Percentiles rank a stretch among this genome's conserved stretches.
phyloP scores from a whole-genome alignment of 2,113 vertebrate species.

The Sterna hirundo region DNA sequence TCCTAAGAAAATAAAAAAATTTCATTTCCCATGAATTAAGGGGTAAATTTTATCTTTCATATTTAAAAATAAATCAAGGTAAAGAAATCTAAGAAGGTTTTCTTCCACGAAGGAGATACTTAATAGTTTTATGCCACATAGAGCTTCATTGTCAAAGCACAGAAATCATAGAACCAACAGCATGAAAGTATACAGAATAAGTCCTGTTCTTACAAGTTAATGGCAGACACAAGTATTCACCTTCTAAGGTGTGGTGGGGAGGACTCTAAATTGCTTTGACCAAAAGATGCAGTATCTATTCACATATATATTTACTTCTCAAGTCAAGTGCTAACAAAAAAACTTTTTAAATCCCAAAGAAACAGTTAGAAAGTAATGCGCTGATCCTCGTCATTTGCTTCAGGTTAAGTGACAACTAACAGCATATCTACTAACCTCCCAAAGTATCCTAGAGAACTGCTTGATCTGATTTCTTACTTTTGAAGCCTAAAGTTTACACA shows the following conservation, averaged over 20 bases:
- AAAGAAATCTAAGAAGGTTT: background rate
- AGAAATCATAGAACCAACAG: background rate
- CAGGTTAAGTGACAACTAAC: background rate
- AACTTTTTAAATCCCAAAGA: background rate
- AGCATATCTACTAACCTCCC: background rate
- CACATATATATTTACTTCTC: background rate
- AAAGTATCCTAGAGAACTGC: background rate
- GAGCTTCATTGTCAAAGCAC: background rate
- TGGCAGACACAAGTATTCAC: background rate
- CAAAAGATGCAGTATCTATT: background rate
- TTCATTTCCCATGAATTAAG: background rate
- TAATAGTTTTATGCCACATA: background rate
- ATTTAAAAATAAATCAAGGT: background rate
- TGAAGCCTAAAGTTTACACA: background rate
- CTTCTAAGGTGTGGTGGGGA: background rate
- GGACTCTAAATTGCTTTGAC: background rate
- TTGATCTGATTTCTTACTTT: background rate
- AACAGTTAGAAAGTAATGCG: background rate
- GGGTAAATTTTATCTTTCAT: background rate
- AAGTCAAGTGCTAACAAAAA: background rate
- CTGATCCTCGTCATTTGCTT: background rate
- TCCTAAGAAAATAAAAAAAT: slow-evolving; percentile 45
- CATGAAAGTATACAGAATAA: background rate
- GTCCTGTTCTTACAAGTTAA: background rate
- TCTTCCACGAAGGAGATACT: background rate